Evolutionary conservation across 2,113 vertebrate genomes (phyloP).

Genomic region (Platysteira castanea): DNA sequence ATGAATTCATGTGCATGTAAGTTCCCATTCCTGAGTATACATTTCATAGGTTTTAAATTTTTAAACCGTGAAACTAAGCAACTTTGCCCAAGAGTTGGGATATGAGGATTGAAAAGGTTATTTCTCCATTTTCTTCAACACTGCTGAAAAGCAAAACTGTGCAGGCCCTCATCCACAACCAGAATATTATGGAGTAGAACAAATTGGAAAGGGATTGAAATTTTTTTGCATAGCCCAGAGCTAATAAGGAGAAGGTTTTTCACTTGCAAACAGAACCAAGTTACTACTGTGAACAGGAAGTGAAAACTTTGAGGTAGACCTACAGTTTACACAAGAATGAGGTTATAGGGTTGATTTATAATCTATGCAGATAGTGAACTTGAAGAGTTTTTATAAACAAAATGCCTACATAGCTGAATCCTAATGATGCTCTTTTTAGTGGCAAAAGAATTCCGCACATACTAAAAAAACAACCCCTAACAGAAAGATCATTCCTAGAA

Average conservation of each 20-base stretch:
- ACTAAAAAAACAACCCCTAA: background rate
- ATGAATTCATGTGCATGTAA: background rate
- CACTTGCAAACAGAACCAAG: background rate
- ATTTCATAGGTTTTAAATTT: background rate
- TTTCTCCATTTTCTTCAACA: background rate
- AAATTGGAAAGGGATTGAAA: background rate
- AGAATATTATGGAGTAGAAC: background rate
- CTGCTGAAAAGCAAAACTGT: background rate
- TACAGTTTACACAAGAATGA: background rate
- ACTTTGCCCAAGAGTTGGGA: background rate
- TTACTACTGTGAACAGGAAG: background rate
- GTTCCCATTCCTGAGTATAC: background rate
- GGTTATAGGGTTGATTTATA: background rate
- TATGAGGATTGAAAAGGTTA: background rate
- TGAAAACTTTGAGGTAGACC: background rate
- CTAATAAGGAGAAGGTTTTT: background rate
- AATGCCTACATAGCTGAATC: background rate
- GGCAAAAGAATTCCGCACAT: background rate
- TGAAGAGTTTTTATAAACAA: background rate
- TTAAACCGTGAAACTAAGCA: background rate
- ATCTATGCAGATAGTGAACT: background rate
- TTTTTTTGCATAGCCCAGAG: background rate
- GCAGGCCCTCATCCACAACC: background rate
- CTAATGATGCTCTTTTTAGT: background rate
- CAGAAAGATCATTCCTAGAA: background rate